These are phyloP conservation scores for Brachyhypopomus gauderio DNA, from an alignment of 2,113 vertebrate genomes.

Conservation along the genomic window DNA sequence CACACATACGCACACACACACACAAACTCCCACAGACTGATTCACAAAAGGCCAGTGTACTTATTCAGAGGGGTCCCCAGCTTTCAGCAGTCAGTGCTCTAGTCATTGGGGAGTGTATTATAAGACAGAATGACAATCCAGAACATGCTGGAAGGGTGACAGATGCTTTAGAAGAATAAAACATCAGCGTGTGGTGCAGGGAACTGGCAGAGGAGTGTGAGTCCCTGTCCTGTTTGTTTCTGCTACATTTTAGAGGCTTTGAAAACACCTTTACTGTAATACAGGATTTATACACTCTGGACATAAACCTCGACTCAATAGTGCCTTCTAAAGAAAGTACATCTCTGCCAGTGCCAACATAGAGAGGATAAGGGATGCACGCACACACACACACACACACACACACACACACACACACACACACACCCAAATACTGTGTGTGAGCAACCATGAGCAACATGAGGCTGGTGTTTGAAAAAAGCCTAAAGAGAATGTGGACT, in stretches of 20 bases:
- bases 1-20: slow-evolving; percentile 19
- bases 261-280: neutral
- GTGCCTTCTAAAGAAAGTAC: neutral
- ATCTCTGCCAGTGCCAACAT: slow-evolving; percentile 7
- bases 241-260: neutral
- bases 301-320: neutral
- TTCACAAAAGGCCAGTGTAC: neutral
- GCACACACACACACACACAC: slow-evolving; percentile 41
- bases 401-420: slow-evolving; percentile 43
- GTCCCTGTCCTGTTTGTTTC: neutral
- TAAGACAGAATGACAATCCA: neutral
- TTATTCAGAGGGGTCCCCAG: neutral
- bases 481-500: too few relatives aligned
- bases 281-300: neutral
- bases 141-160: neutral
- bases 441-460: neutral
- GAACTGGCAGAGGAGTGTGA: neutral
- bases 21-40: neutral
- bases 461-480: too few relatives aligned
- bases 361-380: slow-evolving; percentile 16
- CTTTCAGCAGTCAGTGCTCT: slow-evolving; percentile 11
- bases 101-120: neutral
- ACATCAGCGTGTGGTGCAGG: neutral
- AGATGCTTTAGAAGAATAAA: neutral
- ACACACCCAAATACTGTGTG: slow-evolving; percentile 43